Evolutionary conservation across 2,797 vertebrate species (phyloP).

Genomic region (Acridotheres tristis): DNA sequence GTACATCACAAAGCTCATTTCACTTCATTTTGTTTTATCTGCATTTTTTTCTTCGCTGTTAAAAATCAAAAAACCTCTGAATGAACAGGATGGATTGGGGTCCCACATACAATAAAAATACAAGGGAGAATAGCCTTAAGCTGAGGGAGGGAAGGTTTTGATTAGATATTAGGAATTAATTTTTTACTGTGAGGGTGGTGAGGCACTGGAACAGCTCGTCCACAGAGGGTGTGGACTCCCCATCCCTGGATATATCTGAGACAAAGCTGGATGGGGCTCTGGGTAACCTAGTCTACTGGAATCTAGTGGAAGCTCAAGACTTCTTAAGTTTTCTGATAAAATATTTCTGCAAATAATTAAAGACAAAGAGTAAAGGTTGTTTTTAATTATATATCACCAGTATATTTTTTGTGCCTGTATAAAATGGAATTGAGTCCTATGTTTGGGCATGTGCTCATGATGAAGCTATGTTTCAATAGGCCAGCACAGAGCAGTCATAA

Average conservation of each 20-base stretch:
- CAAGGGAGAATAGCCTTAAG: too few relatives aligned
- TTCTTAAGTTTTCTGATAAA: neutral
- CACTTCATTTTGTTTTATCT: neutral
- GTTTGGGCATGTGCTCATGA: neutral
- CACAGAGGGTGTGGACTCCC: neutral
- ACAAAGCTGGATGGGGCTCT: neutral
- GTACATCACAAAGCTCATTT: neutral
- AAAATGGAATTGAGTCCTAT: neutral
- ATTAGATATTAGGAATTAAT: neutral
- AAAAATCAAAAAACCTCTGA: neutral
- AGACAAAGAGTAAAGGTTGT: neutral
- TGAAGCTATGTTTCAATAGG: neutral
- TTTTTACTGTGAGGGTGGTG: neutral
- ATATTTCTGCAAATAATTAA: neutral
- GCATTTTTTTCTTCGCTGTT: neutral
- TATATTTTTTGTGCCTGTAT: too few relatives aligned
- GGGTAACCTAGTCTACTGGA: neutral
- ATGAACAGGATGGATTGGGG: neutral
- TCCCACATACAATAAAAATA: neutral
- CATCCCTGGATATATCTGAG: accelerated
- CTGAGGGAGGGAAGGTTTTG: neutral
- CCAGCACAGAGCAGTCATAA: neutral
- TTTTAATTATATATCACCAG: neutral
- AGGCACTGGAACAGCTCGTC: neutral
- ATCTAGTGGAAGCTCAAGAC: neutral